Evolutionary conservation across 1,140 invertebrate genomes (phyloP), one percentile per base, ranked within the genome.

Genomic region (Danaus melanippus): DNA sequence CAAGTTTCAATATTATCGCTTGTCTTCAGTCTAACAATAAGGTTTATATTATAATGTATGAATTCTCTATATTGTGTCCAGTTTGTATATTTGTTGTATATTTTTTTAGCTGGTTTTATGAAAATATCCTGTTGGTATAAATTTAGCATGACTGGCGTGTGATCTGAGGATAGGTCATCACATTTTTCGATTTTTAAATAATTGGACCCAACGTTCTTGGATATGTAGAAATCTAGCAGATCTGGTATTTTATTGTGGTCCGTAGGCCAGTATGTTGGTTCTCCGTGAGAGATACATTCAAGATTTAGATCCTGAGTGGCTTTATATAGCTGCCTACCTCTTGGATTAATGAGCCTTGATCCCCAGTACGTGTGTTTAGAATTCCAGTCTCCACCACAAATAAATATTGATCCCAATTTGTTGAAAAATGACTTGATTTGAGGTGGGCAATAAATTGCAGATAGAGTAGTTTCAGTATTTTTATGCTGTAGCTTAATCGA

Each of bases 311-410:
- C n/a, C n/a, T n/a, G n/a, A 10, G 74, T 69, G 10, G 66, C 56
- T 60, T 51, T 58, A 10, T 73, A 66, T 4, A 81, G 62, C 53
- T 79, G 62, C 12, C 62, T 46, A 0, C 57, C 60, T 58, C 58
- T 62, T 10, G 62, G 58, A 0, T 45, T 60, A 7, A 44, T 59
- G 1, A 64, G 51, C 59, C 83, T 76, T 2, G 77, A 86, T 0
- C 78, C 81, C 84, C 80, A 87, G 32, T 62, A 50, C 9, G 56
- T 61, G 45, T 84, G 73, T 67, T 87, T 86, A n/a, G 77, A 76
- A 56, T 87, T 88, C 45, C 69, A 86, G 50, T 87, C 78, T 0
- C 81, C 81, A 10, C 73, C 67, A 11, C 11, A 43, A 8, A 69
- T 40, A 39, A 58, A 67, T 17, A 47, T 32, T 2, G 11, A 40